A percentile compares a stretch with the other conserved stretches of the same genome.
These are phyloP conservation scores for Linurgus olivaceus DNA, from an alignment of 2,797 vertebrate genomes.

Conservation along the genomic window DNA sequence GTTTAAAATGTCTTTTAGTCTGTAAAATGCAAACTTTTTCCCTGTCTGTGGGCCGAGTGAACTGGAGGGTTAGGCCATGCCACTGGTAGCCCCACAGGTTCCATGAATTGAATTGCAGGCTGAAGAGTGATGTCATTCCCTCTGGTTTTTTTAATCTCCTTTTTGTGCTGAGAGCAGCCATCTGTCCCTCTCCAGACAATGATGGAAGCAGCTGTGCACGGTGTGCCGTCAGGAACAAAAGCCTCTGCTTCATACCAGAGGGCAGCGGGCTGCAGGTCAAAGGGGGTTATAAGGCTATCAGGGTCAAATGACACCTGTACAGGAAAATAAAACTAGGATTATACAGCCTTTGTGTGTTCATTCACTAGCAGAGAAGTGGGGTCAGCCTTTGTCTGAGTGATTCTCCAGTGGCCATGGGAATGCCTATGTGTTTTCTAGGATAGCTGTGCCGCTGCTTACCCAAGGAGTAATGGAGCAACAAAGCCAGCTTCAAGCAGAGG, in stretches of 20 bases:
- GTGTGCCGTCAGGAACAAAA: slow-evolving; percentile 49
- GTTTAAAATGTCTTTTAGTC: background rate
- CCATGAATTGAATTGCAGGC: background rate
- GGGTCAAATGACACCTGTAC: slow-evolving; percentile 32
- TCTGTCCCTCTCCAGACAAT: slow-evolving; percentile 80
- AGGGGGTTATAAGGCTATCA: background rate
- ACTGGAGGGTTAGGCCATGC: background rate
- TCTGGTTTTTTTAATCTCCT: slow-evolving; percentile 53
- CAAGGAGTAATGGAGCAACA: background rate
- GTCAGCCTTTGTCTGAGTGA: background rate
- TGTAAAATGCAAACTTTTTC: background rate
- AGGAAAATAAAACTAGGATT: background rate
- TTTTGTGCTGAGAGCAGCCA: slow-evolving; percentile 80
- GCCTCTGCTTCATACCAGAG: background rate
- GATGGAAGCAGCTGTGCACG: slow-evolving; percentile 27
- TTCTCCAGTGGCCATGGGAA: slow-evolving; percentile 9
- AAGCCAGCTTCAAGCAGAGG: background rate
- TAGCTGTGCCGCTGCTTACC: background rate
- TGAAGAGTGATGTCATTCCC: background rate
- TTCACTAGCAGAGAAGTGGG: background rate
- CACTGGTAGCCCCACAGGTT: background rate
- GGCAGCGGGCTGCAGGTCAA: background rate
- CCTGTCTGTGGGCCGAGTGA: background rate
- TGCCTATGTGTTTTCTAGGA: background rate
- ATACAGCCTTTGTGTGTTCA: background rate